phyloP scores from a whole-genome alignment of 2,888 invertebrate genomes.

The Reticulitermes lucifugus region DNA sequence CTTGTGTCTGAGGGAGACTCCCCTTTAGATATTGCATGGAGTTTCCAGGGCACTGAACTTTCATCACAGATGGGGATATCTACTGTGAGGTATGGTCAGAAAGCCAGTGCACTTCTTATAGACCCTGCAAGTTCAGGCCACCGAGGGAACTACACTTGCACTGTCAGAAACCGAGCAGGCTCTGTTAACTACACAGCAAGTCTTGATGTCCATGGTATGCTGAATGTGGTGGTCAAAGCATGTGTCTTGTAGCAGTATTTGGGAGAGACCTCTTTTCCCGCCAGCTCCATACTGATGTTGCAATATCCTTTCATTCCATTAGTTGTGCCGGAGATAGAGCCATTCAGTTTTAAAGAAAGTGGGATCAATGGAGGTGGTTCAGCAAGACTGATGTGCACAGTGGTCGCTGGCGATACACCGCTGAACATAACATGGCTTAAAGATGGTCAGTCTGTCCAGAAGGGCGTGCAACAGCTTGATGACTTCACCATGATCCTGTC shows the following conservation, averaged over 20 bases:
- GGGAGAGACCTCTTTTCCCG: not conserved
- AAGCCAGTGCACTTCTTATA: conserved; percentile 66
- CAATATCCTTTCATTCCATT: conserved; percentile 44
- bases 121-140: conserved; percentile 57
- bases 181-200: conserved; percentile 58
- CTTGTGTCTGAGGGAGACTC: conserved; percentile 72
- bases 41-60: conserved; percentile 64
- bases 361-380: conserved; percentile 68
- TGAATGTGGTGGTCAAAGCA: conserved; percentile 2
- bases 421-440: conserved; percentile 64
- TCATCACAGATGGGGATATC: conserved; percentile 60
- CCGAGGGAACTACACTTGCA: conserved; percentile 62
- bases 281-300: conserved; percentile 21
- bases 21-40: conserved; percentile 69
- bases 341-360: conserved; percentile 66
- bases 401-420: conserved; percentile 59
- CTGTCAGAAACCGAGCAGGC: conserved; percentile 60
- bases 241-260: not conserved
- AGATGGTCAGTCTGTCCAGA: conserved; percentile 60
- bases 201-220: conserved; percentile 51
- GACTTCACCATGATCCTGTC: conserved; percentile 66
- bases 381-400: conserved; percentile 64
- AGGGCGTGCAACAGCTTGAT: conserved; percentile 60
- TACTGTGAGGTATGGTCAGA: conserved; percentile 64
- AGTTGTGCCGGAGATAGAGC: conserved; percentile 68